Evolutionary conservation across 2,797 vertebrate species (phyloP).

Genomic region (Micropoecilia bifurca): DNA sequence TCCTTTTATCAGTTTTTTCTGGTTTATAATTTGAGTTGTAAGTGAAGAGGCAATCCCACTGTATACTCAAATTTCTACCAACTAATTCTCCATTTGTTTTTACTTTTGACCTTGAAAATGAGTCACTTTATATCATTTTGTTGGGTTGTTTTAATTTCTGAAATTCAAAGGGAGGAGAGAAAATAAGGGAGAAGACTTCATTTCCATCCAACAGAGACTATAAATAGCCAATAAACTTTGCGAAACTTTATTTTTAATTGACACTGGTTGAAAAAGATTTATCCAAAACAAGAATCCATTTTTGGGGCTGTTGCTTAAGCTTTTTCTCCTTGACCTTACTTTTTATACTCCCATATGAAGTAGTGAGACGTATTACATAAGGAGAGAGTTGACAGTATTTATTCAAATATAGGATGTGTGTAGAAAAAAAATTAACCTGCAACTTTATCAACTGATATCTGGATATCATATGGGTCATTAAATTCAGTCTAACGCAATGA

Average conservation of each 20-base stretch:
- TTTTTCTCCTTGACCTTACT: neutral
- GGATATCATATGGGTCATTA: neutral
- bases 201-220: neutral
- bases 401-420: neutral
- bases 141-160: neutral
- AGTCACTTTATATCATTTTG: neutral
- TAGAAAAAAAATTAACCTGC: neutral
- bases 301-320: neutral
- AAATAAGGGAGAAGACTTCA: neutral
- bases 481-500: neutral
- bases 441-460: too few relatives aligned
- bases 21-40: slow-evolving; percentile 19
- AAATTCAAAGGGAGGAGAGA: neutral
- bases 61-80: neutral
- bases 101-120: neutral
- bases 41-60: neutral
- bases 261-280: neutral
- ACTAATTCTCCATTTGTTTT: neutral
- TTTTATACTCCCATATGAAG: neutral
- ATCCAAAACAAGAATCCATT: neutral
- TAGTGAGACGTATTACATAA: neutral
- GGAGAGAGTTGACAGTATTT: neutral
- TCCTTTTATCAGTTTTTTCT: neutral
- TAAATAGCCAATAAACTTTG: neutral
- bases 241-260: neutral